These are phyloP conservation scores for Drosophila testacea DNA, from an alignment of 2,888 invertebrate species.

Conservation along the genomic window DNA sequence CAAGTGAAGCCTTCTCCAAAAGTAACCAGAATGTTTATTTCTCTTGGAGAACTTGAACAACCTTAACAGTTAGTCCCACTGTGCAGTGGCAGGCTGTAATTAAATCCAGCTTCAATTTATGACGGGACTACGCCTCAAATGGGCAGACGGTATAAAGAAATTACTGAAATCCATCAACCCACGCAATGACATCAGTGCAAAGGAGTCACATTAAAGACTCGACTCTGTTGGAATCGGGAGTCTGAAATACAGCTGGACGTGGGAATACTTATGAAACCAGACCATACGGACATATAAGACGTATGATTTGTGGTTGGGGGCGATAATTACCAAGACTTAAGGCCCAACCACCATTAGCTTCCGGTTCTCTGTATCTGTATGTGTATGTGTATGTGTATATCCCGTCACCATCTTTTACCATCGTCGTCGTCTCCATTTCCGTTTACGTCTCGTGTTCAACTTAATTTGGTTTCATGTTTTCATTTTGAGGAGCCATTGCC, in stretches of 20 bases:
- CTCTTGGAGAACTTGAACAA: neutral
- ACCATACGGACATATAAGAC: conserved; percentile 2
- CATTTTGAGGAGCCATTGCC: conserved; percentile 65
- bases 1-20: neutral
- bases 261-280: neutral
- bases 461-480: conserved; percentile 77
- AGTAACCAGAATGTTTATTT: neutral
- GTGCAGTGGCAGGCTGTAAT: conserved; percentile 54
- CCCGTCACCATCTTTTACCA: conserved; percentile 17
- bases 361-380: conserved; percentile 23
- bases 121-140: conserved; percentile 47
- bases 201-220: neutral
- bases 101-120: conserved; percentile 74
- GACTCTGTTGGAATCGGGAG: conserved; percentile 5
- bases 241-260: neutral
- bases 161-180: conserved; percentile 70
- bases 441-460: conserved; percentile 52
- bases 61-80: conserved; percentile 24
- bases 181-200: conserved; percentile 59
- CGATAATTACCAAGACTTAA: conserved; percentile 62
- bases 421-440: neutral
- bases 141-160: conserved; percentile 61
- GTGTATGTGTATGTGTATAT: conserved; percentile 5
- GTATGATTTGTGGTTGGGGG: conserved; percentile 5
- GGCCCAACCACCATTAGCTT: conserved; percentile 52